Evolutionary conservation across 1,140 invertebrate species (phyloP).

Genomic region (Conus ventricosus): DNA sequence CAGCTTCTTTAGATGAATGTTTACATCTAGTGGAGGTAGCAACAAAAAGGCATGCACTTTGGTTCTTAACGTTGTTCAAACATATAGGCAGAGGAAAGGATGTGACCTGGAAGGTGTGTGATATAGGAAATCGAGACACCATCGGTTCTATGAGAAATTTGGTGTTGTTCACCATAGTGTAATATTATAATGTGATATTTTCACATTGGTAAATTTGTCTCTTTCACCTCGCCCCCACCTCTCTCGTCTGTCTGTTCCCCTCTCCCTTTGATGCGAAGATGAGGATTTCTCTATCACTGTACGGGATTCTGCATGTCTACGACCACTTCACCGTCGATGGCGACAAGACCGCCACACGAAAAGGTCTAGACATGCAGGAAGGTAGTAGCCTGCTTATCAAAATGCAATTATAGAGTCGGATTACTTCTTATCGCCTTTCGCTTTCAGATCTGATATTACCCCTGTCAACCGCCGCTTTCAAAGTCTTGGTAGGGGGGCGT

Average conservation of each 20-base stretch:
- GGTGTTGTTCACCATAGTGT: not conserved
- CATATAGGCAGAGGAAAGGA: too few species aligned
- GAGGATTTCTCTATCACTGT: not conserved
- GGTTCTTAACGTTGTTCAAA: too few species aligned
- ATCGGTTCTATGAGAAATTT: not conserved
- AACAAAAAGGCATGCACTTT: too few species aligned
- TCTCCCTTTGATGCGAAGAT: not conserved
- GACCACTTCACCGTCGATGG: not conserved
- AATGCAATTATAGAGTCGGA: slow-evolving; percentile 27
- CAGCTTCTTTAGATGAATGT: too few species aligned
- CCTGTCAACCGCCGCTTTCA: slow-evolving; percentile 16
- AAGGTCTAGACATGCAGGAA: not conserved
- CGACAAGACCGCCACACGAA: not conserved
- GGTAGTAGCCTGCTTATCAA: slow-evolving; percentile 20
- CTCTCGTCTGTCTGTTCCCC: not conserved
- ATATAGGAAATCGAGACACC: too few species aligned
- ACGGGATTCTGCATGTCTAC: not conserved
- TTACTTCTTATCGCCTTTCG: slow-evolving; percentile 18
- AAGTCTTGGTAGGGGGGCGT: slow-evolving; percentile 14
- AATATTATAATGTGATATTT: not conserved
- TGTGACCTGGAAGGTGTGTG: too few species aligned
- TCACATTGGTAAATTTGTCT: not conserved
- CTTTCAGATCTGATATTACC: slow-evolving; percentile 11
- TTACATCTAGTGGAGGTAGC: too few species aligned
- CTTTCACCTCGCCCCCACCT: too few species aligned